These are phyloP conservation scores for Dascyllus trimaculatus DNA, from an alignment of 2,113 vertebrate species.

Conservation along the genomic window DNA sequence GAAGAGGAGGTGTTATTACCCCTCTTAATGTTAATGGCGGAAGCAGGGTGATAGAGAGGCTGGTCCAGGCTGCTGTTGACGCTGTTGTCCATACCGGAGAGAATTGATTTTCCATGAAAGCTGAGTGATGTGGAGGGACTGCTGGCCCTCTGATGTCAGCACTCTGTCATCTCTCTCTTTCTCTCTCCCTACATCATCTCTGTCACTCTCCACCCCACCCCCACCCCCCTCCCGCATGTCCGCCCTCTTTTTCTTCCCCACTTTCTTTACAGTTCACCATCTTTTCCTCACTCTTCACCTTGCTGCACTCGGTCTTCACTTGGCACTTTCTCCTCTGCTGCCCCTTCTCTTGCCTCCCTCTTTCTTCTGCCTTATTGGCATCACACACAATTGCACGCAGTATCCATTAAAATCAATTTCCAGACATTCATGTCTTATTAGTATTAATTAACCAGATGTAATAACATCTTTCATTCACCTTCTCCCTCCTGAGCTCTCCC, in stretches of 20 bases:
- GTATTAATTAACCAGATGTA: slow-evolving; percentile 7
- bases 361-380: slow-evolving; percentile 3
- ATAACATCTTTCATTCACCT: background rate
- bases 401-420: no score
- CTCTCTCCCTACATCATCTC: slow-evolving; percentile 20
- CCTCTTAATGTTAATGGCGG: slow-evolving; percentile 55
- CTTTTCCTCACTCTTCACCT: slow-evolving; percentile 15
- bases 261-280: background rate
- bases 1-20: slow-evolving; percentile 31
- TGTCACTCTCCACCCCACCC: slow-evolving; percentile 18
- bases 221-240: background rate
- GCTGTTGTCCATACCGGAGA: slow-evolving; percentile 51
- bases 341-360: background rate
- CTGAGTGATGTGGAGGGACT: slow-evolving; percentile 70
- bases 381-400: background rate
- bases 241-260: background rate
- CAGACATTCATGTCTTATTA: background rate
- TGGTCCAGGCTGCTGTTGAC: slow-evolving; percentile 59
- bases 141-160: slow-evolving; percentile 75
- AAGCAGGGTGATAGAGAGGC: slow-evolving; percentile 41
- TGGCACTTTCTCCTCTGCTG: background rate
- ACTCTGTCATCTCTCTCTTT: slow-evolving; percentile 67
- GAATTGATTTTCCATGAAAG: slow-evolving; percentile 74
- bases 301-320: slow-evolving; percentile 11
- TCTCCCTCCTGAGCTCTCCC: background rate